Evolutionary conservation across 2,797 vertebrate genomes (phyloP).

Genomic region (Myiotriccus ornatus): DNA sequence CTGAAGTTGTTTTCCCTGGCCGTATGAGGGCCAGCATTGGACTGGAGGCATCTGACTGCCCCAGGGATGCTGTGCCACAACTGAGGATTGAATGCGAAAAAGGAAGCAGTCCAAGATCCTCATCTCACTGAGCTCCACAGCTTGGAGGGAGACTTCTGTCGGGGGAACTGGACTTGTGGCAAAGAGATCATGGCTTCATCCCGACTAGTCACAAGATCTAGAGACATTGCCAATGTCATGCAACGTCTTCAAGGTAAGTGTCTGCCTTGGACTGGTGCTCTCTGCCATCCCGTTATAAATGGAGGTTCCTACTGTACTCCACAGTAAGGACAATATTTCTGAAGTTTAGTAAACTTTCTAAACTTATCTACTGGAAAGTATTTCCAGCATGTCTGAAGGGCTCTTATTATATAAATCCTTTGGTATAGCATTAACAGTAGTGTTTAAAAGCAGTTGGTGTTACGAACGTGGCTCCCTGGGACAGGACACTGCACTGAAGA

Average conservation of each 20-base stretch:
- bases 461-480: neutral
- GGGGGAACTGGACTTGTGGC: slow-evolving; percentile 44
- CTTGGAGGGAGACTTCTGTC: slow-evolving; percentile 25
- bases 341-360: neutral
- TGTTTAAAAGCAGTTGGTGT: neutral
- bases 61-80: slow-evolving; percentile 22
- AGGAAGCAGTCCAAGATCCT: slow-evolving; percentile 28
- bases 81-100: slow-evolving; percentile 61
- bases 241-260: slow-evolving; percentile 93
- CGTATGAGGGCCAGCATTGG: neutral
- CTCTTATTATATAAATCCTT: neutral
- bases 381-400: neutral
- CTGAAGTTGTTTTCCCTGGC: neutral
- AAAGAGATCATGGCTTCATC: slow-evolving; percentile 85
- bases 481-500: neutral
- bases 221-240: slow-evolving; percentile 93
- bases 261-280: rapidly evolving
- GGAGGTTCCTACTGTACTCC: neutral
- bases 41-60: slow-evolving; percentile 53
- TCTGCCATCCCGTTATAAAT: neutral
- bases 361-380: neutral
- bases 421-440: neutral
- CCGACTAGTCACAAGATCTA: slow-evolving; percentile 74
- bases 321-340: neutral
- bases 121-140: neutral